Base-by-base conservation (phyloP, 53 echinoderm and acorn worm species). In the Holothuria leucospilota region DNA sequence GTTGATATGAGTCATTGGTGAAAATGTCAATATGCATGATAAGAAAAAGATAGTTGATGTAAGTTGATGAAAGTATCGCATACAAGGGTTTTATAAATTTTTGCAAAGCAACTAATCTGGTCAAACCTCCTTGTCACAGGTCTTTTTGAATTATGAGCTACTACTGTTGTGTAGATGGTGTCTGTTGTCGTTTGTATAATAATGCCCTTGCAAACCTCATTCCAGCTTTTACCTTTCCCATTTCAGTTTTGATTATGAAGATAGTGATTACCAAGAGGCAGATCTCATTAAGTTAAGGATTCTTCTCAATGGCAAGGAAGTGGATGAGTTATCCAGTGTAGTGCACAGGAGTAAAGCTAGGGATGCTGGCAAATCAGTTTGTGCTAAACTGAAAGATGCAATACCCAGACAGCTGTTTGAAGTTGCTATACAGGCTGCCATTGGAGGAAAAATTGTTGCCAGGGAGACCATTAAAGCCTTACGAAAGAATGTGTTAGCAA, bases 391-490 rank as follows among this genome's bases (percentile, higher is more conserved):
- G 29, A 92, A 87, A 63, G 91, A 93, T 16, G 89, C 90, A 23
- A 99, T 99, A 27, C 99, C 99, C 5, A 88, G 95, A 59, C 99
- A 99, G 89, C 90, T 99, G 53, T 99, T 90, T 67, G 95, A 99
- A 66, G 94, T 99, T 11, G 95, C 99, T 39, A 94, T 99, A 68
- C 99, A 99, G 89, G 99, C 99, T 0, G 89, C 95, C 24, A 75
- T 99, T 16, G 95, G 94, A 7, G 80, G 91, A 29, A 88, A 89
- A 69, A 89, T 99, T 38, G 18, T 99, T 20, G 99, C 99, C 16
- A 90, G 99, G 63, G 99, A 99, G 87, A 99, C 92, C 13, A 59
- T 99, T 39, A 82, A 71, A 66, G 95, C 99, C 2, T 77, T 95
- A 39, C 91, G 90, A 66, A 99, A 99, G 75, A 95, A 99, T 63